Evolutionary conservation across 2,113 vertebrate species (phyloP).

Genomic region (Odontesthes bonariensis): DNA sequence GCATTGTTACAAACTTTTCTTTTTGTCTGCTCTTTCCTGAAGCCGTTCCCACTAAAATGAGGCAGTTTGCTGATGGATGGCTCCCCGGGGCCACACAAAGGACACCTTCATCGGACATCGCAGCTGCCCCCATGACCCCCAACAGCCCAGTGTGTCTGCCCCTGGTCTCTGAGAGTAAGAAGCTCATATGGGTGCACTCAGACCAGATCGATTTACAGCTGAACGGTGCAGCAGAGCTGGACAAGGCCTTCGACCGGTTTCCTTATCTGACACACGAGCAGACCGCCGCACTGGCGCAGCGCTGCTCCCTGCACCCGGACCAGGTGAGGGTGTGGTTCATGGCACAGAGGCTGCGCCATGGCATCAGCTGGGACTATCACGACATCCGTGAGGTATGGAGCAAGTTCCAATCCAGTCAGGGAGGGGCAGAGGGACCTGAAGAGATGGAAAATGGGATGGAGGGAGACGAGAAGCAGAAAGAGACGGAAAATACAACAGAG

Average conservation of each 20-base stretch:
- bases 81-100: not conserved
- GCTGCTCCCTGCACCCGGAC: conserved; percentile 85
- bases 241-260: conserved; percentile 87
- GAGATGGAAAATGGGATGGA: accelerated
- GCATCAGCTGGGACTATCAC: conserved; percentile 89
- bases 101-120: not conserved
- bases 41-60: conserved; percentile 12
- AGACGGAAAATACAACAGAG: not conserved
- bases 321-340: conserved; percentile 91
- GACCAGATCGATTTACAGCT: conserved; percentile 74
- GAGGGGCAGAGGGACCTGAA: not conserved
- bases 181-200: conserved; percentile 84
- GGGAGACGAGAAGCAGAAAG: not conserved
- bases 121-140: conserved; percentile 4
- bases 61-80: not conserved
- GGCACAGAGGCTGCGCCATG: conserved; percentile 87
- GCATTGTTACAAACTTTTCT: not conserved
- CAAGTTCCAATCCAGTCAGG: conserved; percentile 36
- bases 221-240: conserved; percentile 80
- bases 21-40: conserved; percentile 18
- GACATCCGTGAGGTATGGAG: conserved; percentile 83
- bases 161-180: conserved; percentile 81
- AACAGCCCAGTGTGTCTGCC: conserved; percentile 81
- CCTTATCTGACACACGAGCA: conserved; percentile 86
- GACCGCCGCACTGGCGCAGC: conserved; percentile 79